These are phyloP conservation scores for Phaethornis superciliosus DNA, from an alignment of 2,113 vertebrate species.

Conservation along the genomic window DNA sequence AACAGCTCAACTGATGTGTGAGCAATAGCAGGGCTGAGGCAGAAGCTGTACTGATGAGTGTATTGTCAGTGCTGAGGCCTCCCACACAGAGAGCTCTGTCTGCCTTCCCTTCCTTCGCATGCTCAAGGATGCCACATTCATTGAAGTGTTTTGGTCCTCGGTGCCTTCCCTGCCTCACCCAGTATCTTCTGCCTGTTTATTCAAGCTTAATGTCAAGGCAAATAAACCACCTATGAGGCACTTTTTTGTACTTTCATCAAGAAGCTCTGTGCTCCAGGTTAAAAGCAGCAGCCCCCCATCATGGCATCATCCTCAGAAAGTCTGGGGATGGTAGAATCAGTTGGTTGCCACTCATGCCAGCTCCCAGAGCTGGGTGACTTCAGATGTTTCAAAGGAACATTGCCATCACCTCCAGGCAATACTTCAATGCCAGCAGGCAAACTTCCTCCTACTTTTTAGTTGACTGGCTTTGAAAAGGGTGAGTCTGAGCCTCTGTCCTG, in stretches of 20 bases:
- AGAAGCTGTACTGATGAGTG: constrained; percentile 59
- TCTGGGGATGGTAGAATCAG: neutral
- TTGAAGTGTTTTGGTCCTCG: constrained; percentile 28
- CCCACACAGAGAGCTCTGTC: constrained; percentile 72
- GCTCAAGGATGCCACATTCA: constrained; percentile 61
- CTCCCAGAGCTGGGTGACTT: neutral
- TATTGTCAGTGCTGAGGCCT: constrained; percentile 62
- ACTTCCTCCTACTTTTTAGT: neutral
- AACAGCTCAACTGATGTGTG: constrained; percentile 42
- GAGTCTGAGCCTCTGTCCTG: neutral
- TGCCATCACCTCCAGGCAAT: neutral
- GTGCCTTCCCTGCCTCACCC: constrained; percentile 11
- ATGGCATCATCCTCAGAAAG: neutral
- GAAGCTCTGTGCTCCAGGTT: neutral
- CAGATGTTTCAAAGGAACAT: neutral
- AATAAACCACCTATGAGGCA: constrained; percentile 3
- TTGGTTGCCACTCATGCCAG: rapidly evolving
- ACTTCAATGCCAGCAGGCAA: neutral
- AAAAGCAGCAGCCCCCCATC: neutral
- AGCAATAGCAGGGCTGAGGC: constrained; percentile 45
- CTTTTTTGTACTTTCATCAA: neutral
- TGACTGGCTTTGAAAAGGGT: neutral
- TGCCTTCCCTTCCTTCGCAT: constrained; percentile 44
- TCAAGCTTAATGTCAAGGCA: neutral
- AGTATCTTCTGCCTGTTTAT: constrained; percentile 30